Evolutionary conservation across 2,797 vertebrate species (phyloP), one percentile per base, ranked within the genome.

Genomic region (Cetoscarus ocellatus): DNA sequence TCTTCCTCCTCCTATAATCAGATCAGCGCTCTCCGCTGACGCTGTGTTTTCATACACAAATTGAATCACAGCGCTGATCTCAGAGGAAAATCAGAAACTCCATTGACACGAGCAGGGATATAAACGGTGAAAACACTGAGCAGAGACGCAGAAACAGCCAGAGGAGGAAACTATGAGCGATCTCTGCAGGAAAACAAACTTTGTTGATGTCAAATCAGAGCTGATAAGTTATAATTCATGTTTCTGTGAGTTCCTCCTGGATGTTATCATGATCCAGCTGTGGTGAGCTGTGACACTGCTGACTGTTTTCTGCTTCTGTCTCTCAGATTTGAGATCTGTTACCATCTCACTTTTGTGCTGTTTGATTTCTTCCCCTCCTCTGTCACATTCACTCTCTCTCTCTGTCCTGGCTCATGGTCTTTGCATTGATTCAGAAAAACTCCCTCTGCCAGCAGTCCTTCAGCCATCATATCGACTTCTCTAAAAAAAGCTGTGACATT

Each of bases 11-110:
- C 14, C 62, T 66, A 48, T 83, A 81, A 89, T 81, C 81, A 71
- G 75, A 87, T 86, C 70, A 74, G 39, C 13, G 18, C 38, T 27
- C 11, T 69, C 64, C 55, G 68, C 73, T 75, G 77, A 80, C 65
- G 67, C 39, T 19, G 75, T 68, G 50, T 81, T 80, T 78, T 77
- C 73, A 64, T 34, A 42, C 56, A 10, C 61, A 65, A 83, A 79
- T 77, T 70, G 14, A 77, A 73, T 81, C 74, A 34, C 67, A 17
- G 67, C 79, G 79, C 64, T 67, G 1, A 60, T 61, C 52, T 44
- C 57, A 78, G 39, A 27, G 47, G 67, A 36, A 73, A 70, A 50
- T 59, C 48, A 55, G 59, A 50, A 52, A 61, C 61, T 61, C 54
- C 44, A 27, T 73, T 53, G 59, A 64, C 50, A n/a, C 15, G 44